Conservation (phyloP, 2,113 vertebrate genomes). For the Rousettus leschenaultii region DNA sequence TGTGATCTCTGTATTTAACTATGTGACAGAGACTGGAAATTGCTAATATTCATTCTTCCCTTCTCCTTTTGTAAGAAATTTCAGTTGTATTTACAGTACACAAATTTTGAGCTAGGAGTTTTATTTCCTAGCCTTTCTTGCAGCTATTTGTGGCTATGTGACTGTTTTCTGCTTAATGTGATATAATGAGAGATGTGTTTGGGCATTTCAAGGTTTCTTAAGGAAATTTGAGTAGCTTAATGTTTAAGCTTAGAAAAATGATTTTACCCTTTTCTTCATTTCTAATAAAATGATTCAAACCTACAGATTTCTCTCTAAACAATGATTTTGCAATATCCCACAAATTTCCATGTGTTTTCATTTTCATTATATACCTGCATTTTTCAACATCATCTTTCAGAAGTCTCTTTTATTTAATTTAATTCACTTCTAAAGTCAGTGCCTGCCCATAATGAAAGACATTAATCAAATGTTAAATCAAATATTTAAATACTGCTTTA, state of each 20-base stretch:
- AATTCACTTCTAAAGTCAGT: not conserved
- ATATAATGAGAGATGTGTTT: not conserved
- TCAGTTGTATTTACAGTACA: not conserved
- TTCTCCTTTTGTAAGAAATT: not conserved
- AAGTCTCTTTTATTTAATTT: not conserved
- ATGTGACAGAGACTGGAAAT: not conserved
- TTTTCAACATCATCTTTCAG: not conserved
- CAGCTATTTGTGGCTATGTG: not conserved
- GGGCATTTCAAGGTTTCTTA: not conserved
- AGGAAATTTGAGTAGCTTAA: not conserved
- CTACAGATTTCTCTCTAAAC: not conserved
- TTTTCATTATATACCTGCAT: not conserved
- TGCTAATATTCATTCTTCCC: not conserved
- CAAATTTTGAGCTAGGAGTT: not conserved
- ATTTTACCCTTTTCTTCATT: not conserved
- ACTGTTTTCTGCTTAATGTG: not conserved
- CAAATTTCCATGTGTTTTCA: not conserved
- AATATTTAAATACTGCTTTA: slow-evolving; percentile 20
- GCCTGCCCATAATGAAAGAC: not conserved
- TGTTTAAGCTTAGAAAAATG: not conserved
- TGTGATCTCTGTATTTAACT: not conserved
- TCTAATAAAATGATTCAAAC: not conserved
- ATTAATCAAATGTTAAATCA: slow-evolving; percentile 2
- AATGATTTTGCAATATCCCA: not conserved
- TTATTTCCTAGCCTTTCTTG: not conserved